phyloP scores from a whole-genome alignment of 2,113 vertebrate genomes.

The Lipophrys pholis region DNA sequence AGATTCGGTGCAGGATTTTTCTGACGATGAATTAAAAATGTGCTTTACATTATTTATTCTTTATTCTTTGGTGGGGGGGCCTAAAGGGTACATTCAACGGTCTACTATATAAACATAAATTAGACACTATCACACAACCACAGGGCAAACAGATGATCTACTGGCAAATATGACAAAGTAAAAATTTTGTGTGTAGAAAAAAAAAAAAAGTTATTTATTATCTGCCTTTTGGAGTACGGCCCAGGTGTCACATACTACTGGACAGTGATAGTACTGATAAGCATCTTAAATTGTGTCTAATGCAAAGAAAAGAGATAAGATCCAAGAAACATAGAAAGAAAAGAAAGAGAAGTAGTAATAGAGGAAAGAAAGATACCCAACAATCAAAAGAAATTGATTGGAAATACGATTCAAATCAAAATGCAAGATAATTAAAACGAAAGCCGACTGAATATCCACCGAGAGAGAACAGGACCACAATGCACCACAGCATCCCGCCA shows the following conservation, averaged over 20 bases:
- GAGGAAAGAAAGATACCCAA: neutral
- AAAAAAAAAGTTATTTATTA: slow-evolving; percentile 14
- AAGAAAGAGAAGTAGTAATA: neutral
- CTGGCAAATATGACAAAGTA: neutral
- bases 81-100: too few species aligned
- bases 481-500: slow-evolving; percentile 53
- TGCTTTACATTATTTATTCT: too few species aligned
- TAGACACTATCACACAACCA: too few species aligned
- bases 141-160: too few species aligned
- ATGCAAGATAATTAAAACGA: slow-evolving; percentile 2
- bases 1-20: too few species aligned
- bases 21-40: too few species aligned
- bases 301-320: neutral
- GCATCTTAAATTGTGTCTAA: too few species aligned
- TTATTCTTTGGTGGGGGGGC: too few species aligned
- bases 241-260: slow-evolving; percentile 31
- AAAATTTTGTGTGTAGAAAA: slow-evolving; percentile 15
- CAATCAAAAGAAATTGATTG: slow-evolving; percentile 25
- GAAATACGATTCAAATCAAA: slow-evolving; percentile 15
- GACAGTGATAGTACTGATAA: slow-evolving; percentile 36
- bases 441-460: slow-evolving; percentile 62
- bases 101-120: too few species aligned
- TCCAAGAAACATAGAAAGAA: slow-evolving; percentile 1
- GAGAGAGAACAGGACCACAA: slow-evolving; percentile 52
- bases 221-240: slow-evolving; percentile 63